Percentiles rank a stretch among this genome's conserved stretches.
phyloP scores from a whole-genome alignment of 2,113 vertebrate species.

The Riparia riparia region DNA sequence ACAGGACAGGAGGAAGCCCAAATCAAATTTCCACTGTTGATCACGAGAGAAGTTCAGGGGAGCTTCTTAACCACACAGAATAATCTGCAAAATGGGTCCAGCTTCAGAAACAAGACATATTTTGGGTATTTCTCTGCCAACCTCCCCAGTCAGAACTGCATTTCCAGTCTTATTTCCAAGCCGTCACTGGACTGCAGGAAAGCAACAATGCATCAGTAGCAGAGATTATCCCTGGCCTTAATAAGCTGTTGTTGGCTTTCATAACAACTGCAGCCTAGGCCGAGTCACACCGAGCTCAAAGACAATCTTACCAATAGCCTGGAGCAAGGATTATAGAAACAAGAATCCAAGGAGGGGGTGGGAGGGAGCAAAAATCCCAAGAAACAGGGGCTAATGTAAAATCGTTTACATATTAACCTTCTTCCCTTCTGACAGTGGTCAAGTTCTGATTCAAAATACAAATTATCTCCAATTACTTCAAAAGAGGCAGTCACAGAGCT shows the following conservation, averaged over 20 bases:
- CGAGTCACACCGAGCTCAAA: slow-evolving; percentile 72
- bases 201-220: slow-evolving; percentile 74
- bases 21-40: neutral
- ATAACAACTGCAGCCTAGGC: slow-evolving; percentile 77
- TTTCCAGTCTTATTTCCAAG: slow-evolving; percentile 52
- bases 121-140: slow-evolving; percentile 16
- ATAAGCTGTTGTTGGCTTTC: slow-evolving; percentile 80
- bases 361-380: slow-evolving; percentile 62
- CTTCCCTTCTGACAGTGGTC: slow-evolving; percentile 90
- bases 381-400: slow-evolving; percentile 90
- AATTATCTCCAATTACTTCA: slow-evolving; percentile 98
- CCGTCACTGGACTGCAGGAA: slow-evolving; percentile 70
- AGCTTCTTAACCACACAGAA: neutral
- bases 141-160: neutral
- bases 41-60: neutral
- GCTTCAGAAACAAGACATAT: neutral
- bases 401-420: slow-evolving; percentile 97
- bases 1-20: neutral
- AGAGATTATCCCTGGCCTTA: slow-evolving; percentile 80
- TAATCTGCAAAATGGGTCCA: neutral
- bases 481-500: slow-evolving; percentile 93
- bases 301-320: slow-evolving; percentile 83
- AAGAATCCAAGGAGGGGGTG: slow-evolving; percentile 68
- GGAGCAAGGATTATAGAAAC: slow-evolving; percentile 93
- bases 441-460: slow-evolving; percentile 92